phyloP scores from a whole-genome alignment of 2,113 vertebrate species.

The Ceuthmochares aereus region DNA sequence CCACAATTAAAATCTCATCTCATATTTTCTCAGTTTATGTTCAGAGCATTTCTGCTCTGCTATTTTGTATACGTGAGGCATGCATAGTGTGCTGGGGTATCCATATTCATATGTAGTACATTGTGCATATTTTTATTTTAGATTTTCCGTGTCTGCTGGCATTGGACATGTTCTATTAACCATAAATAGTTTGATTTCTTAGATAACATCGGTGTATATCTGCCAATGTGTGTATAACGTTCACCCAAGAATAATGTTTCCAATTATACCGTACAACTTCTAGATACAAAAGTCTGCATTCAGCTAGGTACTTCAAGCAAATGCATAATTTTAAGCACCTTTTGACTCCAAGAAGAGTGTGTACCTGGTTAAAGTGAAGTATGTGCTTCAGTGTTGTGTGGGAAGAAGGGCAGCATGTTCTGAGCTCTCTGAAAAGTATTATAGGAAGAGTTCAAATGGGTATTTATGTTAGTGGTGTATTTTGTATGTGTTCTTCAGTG shows the following conservation, averaged over 20 bases:
- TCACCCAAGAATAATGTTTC: not conserved
- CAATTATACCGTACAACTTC: not conserved
- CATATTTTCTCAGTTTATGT: not conserved
- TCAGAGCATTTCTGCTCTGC: not conserved
- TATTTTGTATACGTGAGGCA: not conserved
- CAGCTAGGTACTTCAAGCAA: not conserved
- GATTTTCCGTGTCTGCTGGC: not conserved
- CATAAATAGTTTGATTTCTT: not conserved
- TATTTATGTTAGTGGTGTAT: not conserved
- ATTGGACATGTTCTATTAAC: not conserved
- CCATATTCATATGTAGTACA: not conserved
- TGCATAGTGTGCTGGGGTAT: not conserved
- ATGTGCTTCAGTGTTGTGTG: conserved; percentile 4
- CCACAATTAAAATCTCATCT: conserved; percentile 37
- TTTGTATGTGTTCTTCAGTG: conserved; percentile 9
- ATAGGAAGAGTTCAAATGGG: not conserved
- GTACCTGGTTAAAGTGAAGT: conserved; percentile 34
- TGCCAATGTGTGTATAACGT: not conserved
- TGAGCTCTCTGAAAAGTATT: not conserved
- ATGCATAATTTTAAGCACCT: not conserved
- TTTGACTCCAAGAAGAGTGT: not conserved
- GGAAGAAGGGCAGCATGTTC: not conserved
- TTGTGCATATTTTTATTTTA: not conserved
- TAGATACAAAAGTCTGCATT: not conserved
- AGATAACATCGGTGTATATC: not conserved